Evolutionary conservation across 2,797 vertebrate species (phyloP).

Genomic region (Uromys caudimaculatus): DNA sequence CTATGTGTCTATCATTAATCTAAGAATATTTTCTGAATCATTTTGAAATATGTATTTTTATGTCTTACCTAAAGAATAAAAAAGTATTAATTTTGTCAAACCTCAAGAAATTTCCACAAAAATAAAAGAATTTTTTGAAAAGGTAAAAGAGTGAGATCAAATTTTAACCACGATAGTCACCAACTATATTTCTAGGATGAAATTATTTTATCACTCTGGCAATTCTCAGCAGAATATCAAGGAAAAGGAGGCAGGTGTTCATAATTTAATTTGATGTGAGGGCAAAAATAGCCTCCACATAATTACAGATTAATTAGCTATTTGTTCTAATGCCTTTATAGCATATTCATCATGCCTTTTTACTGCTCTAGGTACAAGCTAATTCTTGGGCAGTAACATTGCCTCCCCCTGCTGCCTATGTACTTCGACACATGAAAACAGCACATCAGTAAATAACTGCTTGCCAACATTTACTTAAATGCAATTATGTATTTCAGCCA

Average conservation of each 20-base stretch:
- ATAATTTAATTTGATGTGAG: not conserved
- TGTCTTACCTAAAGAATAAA: not conserved
- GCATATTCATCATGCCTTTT: not conserved
- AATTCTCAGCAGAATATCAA: not conserved
- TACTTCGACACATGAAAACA: not conserved
- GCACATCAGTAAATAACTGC: not conserved
- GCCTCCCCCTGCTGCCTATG: not conserved
- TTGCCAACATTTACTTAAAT: not conserved
- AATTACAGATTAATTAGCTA: not conserved
- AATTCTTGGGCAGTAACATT: not conserved
- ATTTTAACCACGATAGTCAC: conserved; percentile 53
- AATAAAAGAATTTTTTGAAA: not conserved
- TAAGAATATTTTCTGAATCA: conserved; percentile 10
- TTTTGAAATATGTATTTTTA: conserved; percentile 36
- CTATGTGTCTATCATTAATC: conserved; percentile 8
- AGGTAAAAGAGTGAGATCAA: not conserved
- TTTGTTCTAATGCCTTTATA: conserved; percentile 11
- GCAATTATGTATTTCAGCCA: not conserved
- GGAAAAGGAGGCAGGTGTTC: not conserved
- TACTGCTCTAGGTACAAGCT: not conserved
- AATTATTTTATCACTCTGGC: not conserved
- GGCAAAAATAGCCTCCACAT: conserved; percentile 4
- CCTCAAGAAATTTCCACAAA: conserved; percentile 8
- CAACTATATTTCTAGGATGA: not conserved
- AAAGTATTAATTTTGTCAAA: not conserved